Evolutionary conservation across 2,888 invertebrate species (phyloP), one percentile per base, ranked within the genome.

Genomic region (Autographa pulchrina): DNA sequence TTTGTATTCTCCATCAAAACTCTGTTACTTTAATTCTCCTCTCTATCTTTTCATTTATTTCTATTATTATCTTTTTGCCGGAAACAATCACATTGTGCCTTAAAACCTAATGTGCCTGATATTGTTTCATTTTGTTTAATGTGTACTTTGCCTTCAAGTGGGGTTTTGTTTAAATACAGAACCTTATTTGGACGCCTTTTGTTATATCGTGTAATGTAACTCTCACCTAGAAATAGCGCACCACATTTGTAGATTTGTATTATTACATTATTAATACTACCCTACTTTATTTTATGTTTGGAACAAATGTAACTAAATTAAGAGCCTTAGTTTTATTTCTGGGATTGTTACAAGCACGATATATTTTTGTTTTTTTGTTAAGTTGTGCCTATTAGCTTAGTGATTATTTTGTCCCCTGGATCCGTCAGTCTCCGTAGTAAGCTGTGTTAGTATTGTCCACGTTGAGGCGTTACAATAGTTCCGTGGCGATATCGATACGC

Each of bases 61-160:
- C 73, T 68, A 62, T 74, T 62, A 62, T 56, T 60, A 35, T 60
- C 31, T 70, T 67, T 38, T 79, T 76, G 59, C 61, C 62, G 70
- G 85, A 82, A 89, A 89, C 84, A 86, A 88, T 90, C 91, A 91
- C 92, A 77, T 88, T 81, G 95, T 95, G 94, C 95, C 95, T 95
- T 95, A 92, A 84, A 78, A 82, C 87, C 85, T 82, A 76, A 91
- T 90, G 92, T 94, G 93, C 93, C 93, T 92, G 85, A 86, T 75
- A 74, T 88, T 88, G 85, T 90, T 88, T 88, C 84, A 81, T 82
- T 67, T 78, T 80, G 63, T 80, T 86, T 82, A 73, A 80, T 82
- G 80, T 75, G 73, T 84, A 54, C 13, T 72, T 81, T 68, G 87
- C 89, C 89, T 93, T 82, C 90, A 89, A 85, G 77, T 86, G 81